A percentile compares a stretch with the other conserved stretches of the same genome.
Evolutionary conservation across 2,888 invertebrate genomes (phyloP).

Genomic region (Euzophera pinguis): DNA sequence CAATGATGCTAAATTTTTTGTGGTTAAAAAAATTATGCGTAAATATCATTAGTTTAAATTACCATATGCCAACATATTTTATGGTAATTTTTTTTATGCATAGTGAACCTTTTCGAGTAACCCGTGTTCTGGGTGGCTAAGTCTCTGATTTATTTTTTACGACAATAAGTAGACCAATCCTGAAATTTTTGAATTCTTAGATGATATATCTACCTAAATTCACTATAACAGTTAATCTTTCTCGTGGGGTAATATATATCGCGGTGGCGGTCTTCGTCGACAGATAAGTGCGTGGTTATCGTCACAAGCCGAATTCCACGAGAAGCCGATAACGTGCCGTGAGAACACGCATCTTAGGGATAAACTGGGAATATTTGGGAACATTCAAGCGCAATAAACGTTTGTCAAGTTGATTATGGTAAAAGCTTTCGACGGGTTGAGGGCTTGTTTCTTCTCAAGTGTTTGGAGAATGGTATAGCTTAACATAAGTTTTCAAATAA

Average conservation of each 20-base stretch:
- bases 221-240: neutral
- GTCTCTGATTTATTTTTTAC: too few species aligned
- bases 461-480: neutral
- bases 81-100: too few species aligned
- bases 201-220: neutral
- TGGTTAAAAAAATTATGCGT: too few species aligned
- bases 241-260: constrained; percentile 36
- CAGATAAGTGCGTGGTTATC: constrained; percentile 69
- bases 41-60: too few species aligned
- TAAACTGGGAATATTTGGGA: constrained; percentile 44
- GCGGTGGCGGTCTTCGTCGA: constrained; percentile 34
- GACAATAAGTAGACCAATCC: too few species aligned
- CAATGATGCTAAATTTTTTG: too few species aligned
- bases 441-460: constrained; percentile 26
- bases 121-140: too few species aligned
- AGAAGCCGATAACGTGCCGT: constrained; percentile 58
- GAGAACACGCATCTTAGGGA: constrained; percentile 52
- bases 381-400: constrained; percentile 37
- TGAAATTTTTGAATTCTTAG: too few species aligned
- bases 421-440: constrained; percentile 34
- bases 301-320: constrained; percentile 47
- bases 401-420: constrained; percentile 38
- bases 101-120: too few species aligned
- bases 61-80: too few species aligned
- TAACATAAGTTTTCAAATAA: too few species aligned